Evolutionary conservation across 2,888 invertebrate genomes (phyloP).

Genomic region (Hofmannophila pseudospretella): DNA sequence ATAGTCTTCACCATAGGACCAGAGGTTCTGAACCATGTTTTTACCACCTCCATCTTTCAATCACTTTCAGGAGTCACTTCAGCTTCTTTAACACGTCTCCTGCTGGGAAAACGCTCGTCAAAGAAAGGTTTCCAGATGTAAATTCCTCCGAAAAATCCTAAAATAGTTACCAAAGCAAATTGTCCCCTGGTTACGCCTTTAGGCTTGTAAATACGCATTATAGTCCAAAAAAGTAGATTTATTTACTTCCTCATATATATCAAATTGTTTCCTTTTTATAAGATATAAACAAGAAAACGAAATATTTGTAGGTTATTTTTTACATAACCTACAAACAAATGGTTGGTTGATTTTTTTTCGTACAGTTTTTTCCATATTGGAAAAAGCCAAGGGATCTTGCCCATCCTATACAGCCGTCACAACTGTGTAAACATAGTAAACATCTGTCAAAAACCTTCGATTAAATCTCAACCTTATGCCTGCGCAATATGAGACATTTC

Average conservation of each 20-base stretch:
- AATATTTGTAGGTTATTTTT: background rate
- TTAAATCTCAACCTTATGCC: too few species aligned
- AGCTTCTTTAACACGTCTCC: slow-evolving; percentile 15
- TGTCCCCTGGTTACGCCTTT: slow-evolving; percentile 55
- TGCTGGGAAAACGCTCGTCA: slow-evolving; percentile 36
- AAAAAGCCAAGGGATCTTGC: too few species aligned
- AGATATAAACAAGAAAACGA: too few species aligned
- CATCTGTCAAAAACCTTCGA: too few species aligned
- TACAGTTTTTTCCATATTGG: too few species aligned
- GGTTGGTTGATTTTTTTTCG: too few species aligned
- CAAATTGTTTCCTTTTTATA: too few species aligned
- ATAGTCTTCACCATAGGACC: slow-evolving; percentile 50
- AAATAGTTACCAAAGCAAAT: slow-evolving; percentile 48
- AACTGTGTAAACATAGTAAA: too few species aligned
- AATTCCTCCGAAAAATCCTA: slow-evolving; percentile 65
- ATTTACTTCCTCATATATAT: too few species aligned
- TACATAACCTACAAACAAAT: background rate
- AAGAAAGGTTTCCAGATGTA: slow-evolving; percentile 75
- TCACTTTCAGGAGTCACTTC: slow-evolving; percentile 12
- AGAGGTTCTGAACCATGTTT: slow-evolving; percentile 37
- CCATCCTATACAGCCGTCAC: too few species aligned
- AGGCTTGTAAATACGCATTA: slow-evolving; percentile 63
- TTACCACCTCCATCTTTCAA: slow-evolving; percentile 38
- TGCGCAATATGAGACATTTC: too few species aligned
- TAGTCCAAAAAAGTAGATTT: slow-evolving; percentile 2